Percentiles rank a stretch among this genome's conserved stretches.
Evolutionary conservation across 2,113 vertebrate genomes (phyloP).

Genomic region (Hippoglossus stenolepis): DNA sequence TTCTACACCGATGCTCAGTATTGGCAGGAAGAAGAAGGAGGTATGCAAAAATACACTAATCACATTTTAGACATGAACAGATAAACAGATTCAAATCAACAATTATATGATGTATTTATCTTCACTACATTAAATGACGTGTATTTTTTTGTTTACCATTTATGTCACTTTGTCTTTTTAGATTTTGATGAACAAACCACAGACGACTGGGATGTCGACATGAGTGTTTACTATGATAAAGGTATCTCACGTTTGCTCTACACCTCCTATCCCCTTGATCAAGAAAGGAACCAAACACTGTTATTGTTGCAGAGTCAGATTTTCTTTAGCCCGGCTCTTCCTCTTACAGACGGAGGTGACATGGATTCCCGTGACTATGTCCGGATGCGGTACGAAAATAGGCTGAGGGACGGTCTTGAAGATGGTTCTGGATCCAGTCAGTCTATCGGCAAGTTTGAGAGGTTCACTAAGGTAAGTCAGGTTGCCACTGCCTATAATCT

Average conservation of each 20-base stretch:
- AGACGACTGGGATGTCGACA: conserved; percentile 98
- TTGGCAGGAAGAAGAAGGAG: conserved; percentile 94
- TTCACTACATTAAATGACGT: background rate
- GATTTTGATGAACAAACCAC: conserved; percentile 97
- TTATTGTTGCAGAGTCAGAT: conserved; percentile 2
- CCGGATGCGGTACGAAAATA: conserved; percentile 88
- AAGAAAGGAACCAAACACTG: background rate
- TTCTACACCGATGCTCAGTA: conserved; percentile 98
- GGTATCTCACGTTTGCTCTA: conserved; percentile 76
- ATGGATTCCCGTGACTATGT: conserved; percentile 94
- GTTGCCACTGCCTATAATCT: background rate
- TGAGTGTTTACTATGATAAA: conserved; percentile 96
- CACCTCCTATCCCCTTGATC: background rate
- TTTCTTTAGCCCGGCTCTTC: conserved; percentile 14
- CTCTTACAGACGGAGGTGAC: conserved; percentile 88
- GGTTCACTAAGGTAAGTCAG: conserved; percentile 88
- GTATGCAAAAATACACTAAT: conserved; percentile 49
- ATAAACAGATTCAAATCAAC: background rate
- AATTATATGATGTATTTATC: background rate
- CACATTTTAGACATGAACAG: background rate
- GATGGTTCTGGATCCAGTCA: conserved; percentile 66
- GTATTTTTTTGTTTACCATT: background rate
- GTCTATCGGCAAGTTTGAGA: conserved; percentile 92
- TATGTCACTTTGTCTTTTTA: conserved; percentile 55
- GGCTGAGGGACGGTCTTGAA: conserved; percentile 87